phyloP scores from a whole-genome alignment of 53 echinoderm and acorn worm genomes.

The Paracentrotus lividus region DNA sequence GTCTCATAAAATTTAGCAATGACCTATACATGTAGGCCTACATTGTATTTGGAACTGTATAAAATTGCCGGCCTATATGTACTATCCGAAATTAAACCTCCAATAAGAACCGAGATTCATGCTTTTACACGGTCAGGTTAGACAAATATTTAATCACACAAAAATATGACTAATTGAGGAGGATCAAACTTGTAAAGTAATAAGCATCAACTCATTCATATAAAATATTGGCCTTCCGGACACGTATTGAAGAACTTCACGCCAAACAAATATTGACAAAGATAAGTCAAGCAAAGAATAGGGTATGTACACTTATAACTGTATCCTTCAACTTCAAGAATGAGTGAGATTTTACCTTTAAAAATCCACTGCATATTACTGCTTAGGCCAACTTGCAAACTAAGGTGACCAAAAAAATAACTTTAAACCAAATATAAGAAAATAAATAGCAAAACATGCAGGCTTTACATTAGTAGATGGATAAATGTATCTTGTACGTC shows the following conservation, averaged over 20 bases:
- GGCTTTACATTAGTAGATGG: neutral
- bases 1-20: too few species aligned
- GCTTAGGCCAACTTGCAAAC: too few species aligned
- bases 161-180: neutral
- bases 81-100: too few species aligned
- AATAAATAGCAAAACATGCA: neutral
- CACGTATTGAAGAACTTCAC: slow-evolving; percentile 8
- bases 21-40: too few species aligned
- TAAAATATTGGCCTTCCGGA: neutral
- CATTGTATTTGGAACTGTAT: too few species aligned
- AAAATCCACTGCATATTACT: too few species aligned
- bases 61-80: too few species aligned
- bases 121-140: too few species aligned
- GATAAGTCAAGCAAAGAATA: slow-evolving; percentile 1
- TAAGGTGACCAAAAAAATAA: too few species aligned
- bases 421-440: too few species aligned
- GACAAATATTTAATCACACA: too few species aligned
- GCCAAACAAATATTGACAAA: slow-evolving; percentile 24
- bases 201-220: neutral
- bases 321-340: neutral
- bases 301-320: neutral
- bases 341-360: neutral
- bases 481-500: neutral
- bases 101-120: too few species aligned
- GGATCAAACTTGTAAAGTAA: neutral